Conservation (phyloP, 2,888 invertebrate genomes). For the Homarus gammarus region DNA sequence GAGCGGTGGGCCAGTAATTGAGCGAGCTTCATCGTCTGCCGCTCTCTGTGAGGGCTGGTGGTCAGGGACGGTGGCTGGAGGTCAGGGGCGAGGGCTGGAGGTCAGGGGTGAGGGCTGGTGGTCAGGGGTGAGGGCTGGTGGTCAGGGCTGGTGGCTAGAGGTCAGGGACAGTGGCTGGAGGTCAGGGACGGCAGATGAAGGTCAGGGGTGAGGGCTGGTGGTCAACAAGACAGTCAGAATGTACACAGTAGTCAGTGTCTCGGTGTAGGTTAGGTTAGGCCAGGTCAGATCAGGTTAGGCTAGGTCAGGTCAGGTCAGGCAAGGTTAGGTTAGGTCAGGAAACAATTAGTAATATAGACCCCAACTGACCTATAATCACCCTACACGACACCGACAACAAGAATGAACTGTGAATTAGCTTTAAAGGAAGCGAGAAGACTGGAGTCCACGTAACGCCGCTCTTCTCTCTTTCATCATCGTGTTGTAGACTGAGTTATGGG, state of each 20-base stretch:
- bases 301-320: no score
- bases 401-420: no score
- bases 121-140: neutral
- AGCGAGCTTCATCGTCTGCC: neutral
- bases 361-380: neutral
- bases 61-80: neutral
- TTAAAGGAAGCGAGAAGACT: no score
- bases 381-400: neutral
- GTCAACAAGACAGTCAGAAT: neutral
- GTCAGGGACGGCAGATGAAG: neutral
- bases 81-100: neutral
- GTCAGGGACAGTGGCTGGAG: neutral
- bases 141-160: neutral
- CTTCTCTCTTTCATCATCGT: no score
- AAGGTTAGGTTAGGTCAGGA: neutral
- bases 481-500: no score
- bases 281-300: no score
- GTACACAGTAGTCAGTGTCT: neutral
- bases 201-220: neutral
- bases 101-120: neutral
- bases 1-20: neutral
- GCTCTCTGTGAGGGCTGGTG: no score
- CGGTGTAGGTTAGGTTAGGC: neutral
- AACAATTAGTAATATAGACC: neutral
- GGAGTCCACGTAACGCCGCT: no score